These are phyloP conservation scores for Ophonus ardosiacus DNA, from an alignment of 2,888 invertebrate genomes.

Conservation along the genomic window DNA sequence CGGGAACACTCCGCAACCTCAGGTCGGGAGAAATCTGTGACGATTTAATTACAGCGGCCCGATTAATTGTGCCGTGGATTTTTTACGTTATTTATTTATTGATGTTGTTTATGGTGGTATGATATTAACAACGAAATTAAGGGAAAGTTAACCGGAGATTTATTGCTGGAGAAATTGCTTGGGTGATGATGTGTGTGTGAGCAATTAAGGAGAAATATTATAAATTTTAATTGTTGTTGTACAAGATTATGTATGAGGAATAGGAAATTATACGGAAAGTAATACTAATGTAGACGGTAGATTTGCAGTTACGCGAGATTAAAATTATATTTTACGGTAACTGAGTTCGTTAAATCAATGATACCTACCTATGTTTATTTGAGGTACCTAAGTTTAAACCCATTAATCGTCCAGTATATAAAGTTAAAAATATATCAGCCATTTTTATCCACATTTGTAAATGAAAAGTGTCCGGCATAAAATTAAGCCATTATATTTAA, in stretches of 20 bases:
- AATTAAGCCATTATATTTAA: too few species aligned
- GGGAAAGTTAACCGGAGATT: not conserved
- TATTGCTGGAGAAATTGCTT: not conserved
- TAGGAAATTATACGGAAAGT: too few species aligned
- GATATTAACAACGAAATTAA: not conserved
- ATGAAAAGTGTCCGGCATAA: too few species aligned
- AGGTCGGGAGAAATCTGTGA: conserved; percentile 33
- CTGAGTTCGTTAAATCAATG: too few species aligned
- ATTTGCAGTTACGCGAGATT: too few species aligned
- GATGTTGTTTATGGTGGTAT: not conserved
- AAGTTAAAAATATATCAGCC: too few species aligned
- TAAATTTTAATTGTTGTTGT: not conserved
- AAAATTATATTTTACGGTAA: too few species aligned
- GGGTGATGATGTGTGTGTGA: not conserved
- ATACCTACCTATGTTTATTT: too few species aligned
- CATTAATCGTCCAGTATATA: too few species aligned
- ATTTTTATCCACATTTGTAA: too few species aligned
- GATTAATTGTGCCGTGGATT: conserved; percentile 4
- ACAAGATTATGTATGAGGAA: not conserved
- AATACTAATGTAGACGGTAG: too few species aligned
- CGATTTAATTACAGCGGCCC: conserved; percentile 18
- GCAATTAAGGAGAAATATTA: not conserved
- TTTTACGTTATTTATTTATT: not conserved
- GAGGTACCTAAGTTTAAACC: too few species aligned
- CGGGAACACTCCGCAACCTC: not conserved